Base-by-base conservation (phyloP, 2,797 vertebrate genomes). In the Distichodus sexfasciatus region DNA sequence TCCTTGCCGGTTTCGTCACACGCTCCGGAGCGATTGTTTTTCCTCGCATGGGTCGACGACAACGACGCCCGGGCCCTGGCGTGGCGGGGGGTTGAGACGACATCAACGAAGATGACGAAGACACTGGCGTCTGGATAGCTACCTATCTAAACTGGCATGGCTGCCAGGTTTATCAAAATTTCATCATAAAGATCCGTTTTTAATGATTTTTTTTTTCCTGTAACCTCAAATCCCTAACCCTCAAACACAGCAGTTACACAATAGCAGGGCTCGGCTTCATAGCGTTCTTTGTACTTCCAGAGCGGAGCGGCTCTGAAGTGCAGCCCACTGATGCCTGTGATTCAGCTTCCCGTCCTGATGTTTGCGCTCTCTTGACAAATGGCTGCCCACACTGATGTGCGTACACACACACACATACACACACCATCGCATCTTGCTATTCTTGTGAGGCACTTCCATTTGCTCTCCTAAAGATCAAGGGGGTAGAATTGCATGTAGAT, bases 111-210 rank as follows among this genome's bases (percentile, higher is more conserved):
- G n/a, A n/a, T n/a, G n/a, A n/a, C n/a, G n/a, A n/a, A n/a, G n/a
- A n/a, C n/a, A n/a, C n/a, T n/a, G n/a, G n/a, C n/a, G n/a, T n/a
- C n/a, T n/a, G n/a, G n/a, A n/a, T n/a, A n/a, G 29, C 31, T 19
- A 55, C 26, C 31, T 46, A 48, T n/a, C 40, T 71, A n/a, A 61
- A 54, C 24, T 36, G 47, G 29, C 38, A 28, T 68, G 55, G 41
- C 43, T 71, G 67, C 21, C 15, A 70, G 55, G 23, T 59, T 57
- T 36, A 77, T 80, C 74, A 76, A 78, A 71, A 66, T 71, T 75
- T 47, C 61, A 76, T 71, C 50, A 58, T 31, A 72, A 75, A 54
- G 44, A 64, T 61, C 19, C 36, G 29, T 57, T 54, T 68, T 63
- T 71, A 66, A 68, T n/a, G n/a, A n/a, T n/a, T n/a, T n/a, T n/a